These are phyloP conservation scores for Diplazon laetatorius DNA, from an alignment of 2,888 invertebrate species.

Conservation along the genomic window DNA sequence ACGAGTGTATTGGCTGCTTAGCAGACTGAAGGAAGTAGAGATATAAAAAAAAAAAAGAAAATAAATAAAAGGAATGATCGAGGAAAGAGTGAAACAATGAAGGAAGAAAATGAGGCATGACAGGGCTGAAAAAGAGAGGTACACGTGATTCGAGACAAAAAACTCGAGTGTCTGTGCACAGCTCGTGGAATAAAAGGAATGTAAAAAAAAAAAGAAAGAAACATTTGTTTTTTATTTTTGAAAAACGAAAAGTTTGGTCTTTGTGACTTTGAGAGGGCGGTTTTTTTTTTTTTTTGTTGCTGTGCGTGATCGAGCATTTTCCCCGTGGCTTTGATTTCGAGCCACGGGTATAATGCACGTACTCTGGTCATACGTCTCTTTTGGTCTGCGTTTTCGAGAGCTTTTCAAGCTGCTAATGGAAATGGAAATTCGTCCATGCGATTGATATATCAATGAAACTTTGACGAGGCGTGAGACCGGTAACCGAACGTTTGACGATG, in stretches of 20 bases:
- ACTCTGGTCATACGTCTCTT: slow-evolving; percentile 28
- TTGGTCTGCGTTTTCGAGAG: not conserved
- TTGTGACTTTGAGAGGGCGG: slow-evolving; percentile 57
- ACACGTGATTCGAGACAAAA: slow-evolving; percentile 31
- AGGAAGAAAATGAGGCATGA: slow-evolving; percentile 18
- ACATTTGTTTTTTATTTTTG: too few relatives aligned
- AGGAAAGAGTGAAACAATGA: slow-evolving; percentile 17
- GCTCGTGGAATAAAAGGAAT: slow-evolving; percentile 29
- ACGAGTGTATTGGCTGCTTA: not conserved
- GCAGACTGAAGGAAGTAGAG: not conserved
- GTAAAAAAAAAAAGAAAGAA: slow-evolving; percentile 18
- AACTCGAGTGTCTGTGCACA: slow-evolving; percentile 50
- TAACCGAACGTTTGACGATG: slow-evolving; percentile 16
- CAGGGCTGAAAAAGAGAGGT: slow-evolving; percentile 11
- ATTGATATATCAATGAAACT: slow-evolving; percentile 25
- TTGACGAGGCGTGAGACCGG: not conserved
- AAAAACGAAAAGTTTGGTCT: slow-evolving; percentile 37
- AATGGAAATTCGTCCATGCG: slow-evolving; percentile 48
- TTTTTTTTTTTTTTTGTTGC: too few relatives aligned
- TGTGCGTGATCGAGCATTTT: slow-evolving; percentile 54
- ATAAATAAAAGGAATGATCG: slow-evolving; percentile 23
- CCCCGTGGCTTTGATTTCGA: slow-evolving; percentile 57
- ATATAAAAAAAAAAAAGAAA: too few relatives aligned
- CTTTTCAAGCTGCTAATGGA: slow-evolving; percentile 51
- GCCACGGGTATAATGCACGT: slow-evolving; percentile 56